Conservation (phyloP, 2,113 vertebrate genomes). For the Pachypanchax playfairii region DNA sequence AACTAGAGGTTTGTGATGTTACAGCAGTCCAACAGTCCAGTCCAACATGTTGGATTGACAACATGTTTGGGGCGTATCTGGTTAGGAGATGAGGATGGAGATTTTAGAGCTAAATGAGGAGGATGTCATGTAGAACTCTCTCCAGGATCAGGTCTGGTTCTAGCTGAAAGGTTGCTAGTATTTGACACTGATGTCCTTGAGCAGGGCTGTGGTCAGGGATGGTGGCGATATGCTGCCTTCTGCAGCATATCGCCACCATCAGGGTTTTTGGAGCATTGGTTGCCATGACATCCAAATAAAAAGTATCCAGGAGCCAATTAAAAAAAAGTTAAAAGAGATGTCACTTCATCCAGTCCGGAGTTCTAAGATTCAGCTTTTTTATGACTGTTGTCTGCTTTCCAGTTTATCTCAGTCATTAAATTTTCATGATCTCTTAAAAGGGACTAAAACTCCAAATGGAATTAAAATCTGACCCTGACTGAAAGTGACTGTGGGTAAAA, state of each 20-base stretch:
- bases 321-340: slow-evolving; percentile 27
- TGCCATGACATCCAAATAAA: slow-evolving; percentile 56
- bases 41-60: neutral
- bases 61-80: slow-evolving; percentile 8
- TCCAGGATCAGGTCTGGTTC: neutral
- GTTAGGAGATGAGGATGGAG: slow-evolving; percentile 25
- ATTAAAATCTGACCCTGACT: no score
- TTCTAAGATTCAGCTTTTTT: no score
- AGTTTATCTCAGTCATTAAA: neutral
- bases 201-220: slow-evolving; percentile 29
- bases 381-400: neutral
- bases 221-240: slow-evolving; percentile 17
- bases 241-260: slow-evolving; percentile 1
- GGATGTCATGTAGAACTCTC: slow-evolving; percentile 10
- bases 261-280: slow-evolving; percentile 43
- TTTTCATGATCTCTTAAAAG: neutral
- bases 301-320: slow-evolving; percentile 36
- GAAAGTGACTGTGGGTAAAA: neutral
- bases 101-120: slow-evolving; percentile 14
- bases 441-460: no score
- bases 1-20: slow-evolving; percentile 8
- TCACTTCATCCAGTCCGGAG: no score
- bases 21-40: slow-evolving; percentile 16
- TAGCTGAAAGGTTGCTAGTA: neutral
- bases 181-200: slow-evolving; percentile 66